A percentile compares a stretch with the other conserved stretches of the same genome.
Evolutionary conservation across 2,797 vertebrate genomes (phyloP).

Genomic region (Chiroxiphia lanceolata): DNA sequence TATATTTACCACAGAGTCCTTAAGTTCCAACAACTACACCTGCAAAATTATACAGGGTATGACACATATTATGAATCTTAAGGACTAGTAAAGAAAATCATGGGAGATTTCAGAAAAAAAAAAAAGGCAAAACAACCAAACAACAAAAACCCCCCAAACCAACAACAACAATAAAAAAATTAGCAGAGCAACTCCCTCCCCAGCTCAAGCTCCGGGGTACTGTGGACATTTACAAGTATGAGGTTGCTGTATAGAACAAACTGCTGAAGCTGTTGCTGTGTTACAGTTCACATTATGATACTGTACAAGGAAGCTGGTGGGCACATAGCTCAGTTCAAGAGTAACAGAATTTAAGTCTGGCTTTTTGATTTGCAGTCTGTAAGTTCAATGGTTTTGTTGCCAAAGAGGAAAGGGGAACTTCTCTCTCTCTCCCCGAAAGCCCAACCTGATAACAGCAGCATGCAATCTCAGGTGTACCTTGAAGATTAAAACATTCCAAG

Average conservation of each 20-base stretch:
- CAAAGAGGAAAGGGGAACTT: neutral
- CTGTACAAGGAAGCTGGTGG: neutral
- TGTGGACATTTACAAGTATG: neutral
- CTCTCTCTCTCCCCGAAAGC: neutral
- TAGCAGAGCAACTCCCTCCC: neutral
- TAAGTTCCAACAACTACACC: neutral
- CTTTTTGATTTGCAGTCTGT: neutral
- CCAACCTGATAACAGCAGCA: neutral
- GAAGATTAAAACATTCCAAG: neutral
- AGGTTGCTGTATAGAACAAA: neutral
- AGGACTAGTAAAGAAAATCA: neutral
- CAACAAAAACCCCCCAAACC: neutral
- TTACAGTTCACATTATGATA: neutral
- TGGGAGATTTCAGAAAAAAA: neutral
- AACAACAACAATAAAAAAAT: neutral
- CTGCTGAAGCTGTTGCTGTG: neutral
- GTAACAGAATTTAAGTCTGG: neutral
- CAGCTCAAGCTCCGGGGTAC: neutral
- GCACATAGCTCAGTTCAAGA: neutral
- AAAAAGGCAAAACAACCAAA: neutral
- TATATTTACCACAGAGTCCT: neutral
- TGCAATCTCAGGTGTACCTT: neutral
- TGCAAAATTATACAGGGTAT: neutral
- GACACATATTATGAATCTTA: neutral
- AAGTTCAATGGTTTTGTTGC: neutral